phyloP scores from a whole-genome alignment of 37 sponge, comb jelly and placozoan genomes.

The Trichoplax adhaerens region DNA sequence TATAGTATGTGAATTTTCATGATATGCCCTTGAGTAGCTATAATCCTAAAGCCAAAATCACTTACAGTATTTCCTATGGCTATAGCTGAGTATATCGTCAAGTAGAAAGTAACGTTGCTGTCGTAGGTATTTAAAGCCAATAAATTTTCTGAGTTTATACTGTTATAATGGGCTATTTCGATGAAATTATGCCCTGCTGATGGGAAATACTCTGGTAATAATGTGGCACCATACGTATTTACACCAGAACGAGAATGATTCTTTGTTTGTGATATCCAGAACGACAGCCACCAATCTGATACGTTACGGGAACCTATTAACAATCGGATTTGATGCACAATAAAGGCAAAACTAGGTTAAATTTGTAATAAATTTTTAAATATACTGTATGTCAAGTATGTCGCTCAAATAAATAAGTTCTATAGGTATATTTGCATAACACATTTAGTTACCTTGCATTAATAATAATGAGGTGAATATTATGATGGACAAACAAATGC shows the following conservation, averaged over 20 bases:
- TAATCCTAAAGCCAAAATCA: background rate
- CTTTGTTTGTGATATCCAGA: constrained; percentile 54
- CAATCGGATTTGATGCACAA: background rate
- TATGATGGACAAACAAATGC: constrained; percentile 41
- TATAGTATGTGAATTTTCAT: too few relatives aligned
- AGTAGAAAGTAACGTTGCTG: constrained; percentile 40
- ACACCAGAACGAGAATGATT: background rate
- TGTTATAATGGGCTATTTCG: too few relatives aligned
- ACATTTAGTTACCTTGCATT: constrained; percentile 61
- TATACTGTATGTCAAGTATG: too few relatives aligned
- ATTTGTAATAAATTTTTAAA: too few relatives aligned
- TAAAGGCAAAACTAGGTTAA: too few relatives aligned
- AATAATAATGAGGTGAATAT: constrained; percentile 55
- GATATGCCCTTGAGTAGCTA: too few relatives aligned
- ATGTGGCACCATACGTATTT: too few relatives aligned
- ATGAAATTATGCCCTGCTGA: too few relatives aligned
- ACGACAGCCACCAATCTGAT: constrained; percentile 75
- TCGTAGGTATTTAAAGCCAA: background rate
- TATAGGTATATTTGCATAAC: background rate
- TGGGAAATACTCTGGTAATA: too few relatives aligned
- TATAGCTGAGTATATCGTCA: constrained; percentile 71
- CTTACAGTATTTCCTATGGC: constrained; percentile 70
- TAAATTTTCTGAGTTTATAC: background rate
- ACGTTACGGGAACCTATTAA: constrained; percentile 50
- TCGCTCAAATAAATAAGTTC: too few relatives aligned